Evolutionary conservation across 2,888 invertebrate species (phyloP).

Genomic region (Trachelus stipa): DNA sequence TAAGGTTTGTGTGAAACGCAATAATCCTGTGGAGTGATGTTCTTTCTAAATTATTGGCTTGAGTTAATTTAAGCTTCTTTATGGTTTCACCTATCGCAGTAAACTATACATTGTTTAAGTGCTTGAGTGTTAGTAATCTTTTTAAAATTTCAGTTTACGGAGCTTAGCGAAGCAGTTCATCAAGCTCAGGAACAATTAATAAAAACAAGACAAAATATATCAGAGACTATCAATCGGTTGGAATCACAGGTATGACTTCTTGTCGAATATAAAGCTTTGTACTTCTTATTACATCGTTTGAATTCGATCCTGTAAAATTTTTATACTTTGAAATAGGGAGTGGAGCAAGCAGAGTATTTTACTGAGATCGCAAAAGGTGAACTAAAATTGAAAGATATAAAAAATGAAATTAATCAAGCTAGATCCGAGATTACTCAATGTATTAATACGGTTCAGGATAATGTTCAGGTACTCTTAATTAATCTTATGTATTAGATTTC

Average conservation of each 20-base stretch:
- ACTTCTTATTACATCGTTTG: not conserved
- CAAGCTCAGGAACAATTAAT: conserved; percentile 48
- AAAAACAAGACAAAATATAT: conserved; percentile 48
- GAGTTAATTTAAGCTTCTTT: not conserved
- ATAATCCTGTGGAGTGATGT: not conserved
- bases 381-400: conserved; percentile 54
- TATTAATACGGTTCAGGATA: conserved; percentile 37
- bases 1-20: conserved; percentile 40
- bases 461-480: conserved; percentile 34
- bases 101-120: not conserved
- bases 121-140: not conserved
- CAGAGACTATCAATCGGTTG: conserved; percentile 44
- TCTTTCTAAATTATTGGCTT: not conserved
- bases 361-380: conserved; percentile 48
- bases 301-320: not conserved
- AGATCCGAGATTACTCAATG: conserved; percentile 42
- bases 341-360: conserved; percentile 36
- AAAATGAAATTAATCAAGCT: conserved; percentile 56
- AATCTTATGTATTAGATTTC: not conserved
- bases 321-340: not conserved
- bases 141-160: conserved; percentile 45
- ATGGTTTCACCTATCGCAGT: not conserved
- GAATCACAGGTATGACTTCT: conserved; percentile 49
- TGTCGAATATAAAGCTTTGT: not conserved
- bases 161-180: conserved; percentile 44